phyloP scores from a whole-genome alignment of 2,113 vertebrate species.

The Lipotes vexillifer region DNA sequence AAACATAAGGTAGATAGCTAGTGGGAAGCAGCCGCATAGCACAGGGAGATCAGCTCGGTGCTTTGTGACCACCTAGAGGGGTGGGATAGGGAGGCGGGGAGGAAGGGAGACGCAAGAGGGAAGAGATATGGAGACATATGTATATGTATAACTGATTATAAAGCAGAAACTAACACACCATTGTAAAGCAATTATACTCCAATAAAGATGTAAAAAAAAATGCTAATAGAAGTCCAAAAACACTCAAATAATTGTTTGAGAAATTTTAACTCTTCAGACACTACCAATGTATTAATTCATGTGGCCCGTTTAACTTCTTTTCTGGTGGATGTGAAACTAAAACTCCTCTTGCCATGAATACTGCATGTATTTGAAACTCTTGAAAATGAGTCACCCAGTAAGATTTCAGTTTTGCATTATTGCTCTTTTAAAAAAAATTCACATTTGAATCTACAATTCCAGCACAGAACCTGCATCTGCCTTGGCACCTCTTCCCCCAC shows the following conservation, averaged over 20 bases:
- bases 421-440: background rate
- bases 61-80: too few relatives aligned
- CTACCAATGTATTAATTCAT: background rate
- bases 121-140: too few relatives aligned
- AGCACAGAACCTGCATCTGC: background rate
- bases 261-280: background rate
- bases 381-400: background rate
- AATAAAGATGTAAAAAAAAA: too few relatives aligned
- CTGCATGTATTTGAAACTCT: background rate
- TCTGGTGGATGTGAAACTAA: background rate
- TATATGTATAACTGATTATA: too few relatives aligned
- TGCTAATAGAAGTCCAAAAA: background rate
- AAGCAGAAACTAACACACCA: too few relatives aligned
- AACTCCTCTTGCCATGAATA: background rate
- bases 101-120: too few relatives aligned
- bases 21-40: too few relatives aligned
- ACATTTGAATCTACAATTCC: background rate
- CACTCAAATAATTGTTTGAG: background rate
- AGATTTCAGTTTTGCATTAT: background rate
- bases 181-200: too few relatives aligned
- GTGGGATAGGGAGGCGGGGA: too few relatives aligned
- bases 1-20: too few relatives aligned
- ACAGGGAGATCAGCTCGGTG: too few relatives aligned
- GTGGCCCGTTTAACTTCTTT: background rate
- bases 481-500: fast-evolving